Base-by-base conservation (phyloP, 2,888 invertebrate species). In the Caenorhabditis sinica region DNA sequence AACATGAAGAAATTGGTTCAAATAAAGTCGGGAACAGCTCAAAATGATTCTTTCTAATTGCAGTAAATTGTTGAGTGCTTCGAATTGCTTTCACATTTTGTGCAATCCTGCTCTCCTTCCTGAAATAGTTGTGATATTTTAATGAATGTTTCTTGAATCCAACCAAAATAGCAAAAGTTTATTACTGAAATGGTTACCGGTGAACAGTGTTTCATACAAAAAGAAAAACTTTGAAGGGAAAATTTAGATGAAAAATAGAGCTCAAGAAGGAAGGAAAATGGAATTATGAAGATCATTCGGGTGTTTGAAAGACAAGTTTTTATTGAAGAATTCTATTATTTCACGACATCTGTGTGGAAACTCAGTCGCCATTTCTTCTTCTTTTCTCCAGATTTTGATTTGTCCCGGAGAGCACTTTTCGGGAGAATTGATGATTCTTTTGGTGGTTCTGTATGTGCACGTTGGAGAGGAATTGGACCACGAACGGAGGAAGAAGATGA, bases 291-390 rank as follows among this genome's bases (percentile, higher is more conserved):
- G 69, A 79, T 79, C 79, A 61, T 79, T 8, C 17, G 13, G 30
- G 53, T 68, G 17, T 45, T 76, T 60, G 72, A 79, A 81, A 81
- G 80, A 81, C 73, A 40, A 33, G 8, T 5, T 56, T 56, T n/a
- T 15, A 17, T 61, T n/a, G 5, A 33, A 0, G 23, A 25, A 23
- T 3, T 15, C 15, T n/a, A 20, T 1, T 25, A 5, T 15, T 56
- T 80, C 40, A 80, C 83, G 43, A 85, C 85, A 53, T 85, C 85
- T 45, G 81, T 85, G 33, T 81, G 81, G 61, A 86, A 88, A 61
- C 85, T 85, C 43, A 88, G 61, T 23, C 88, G 79, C 88, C 88
- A 88, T 56, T 86, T 83, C 30, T 88, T 88, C 83, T 86, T 86
- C 68, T 88, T 88, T n/a, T 80, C 81, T 45, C 85, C 82, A 3